phyloP scores from a whole-genome alignment of 2,113 vertebrate species.

The Mellivora capensis region DNA sequence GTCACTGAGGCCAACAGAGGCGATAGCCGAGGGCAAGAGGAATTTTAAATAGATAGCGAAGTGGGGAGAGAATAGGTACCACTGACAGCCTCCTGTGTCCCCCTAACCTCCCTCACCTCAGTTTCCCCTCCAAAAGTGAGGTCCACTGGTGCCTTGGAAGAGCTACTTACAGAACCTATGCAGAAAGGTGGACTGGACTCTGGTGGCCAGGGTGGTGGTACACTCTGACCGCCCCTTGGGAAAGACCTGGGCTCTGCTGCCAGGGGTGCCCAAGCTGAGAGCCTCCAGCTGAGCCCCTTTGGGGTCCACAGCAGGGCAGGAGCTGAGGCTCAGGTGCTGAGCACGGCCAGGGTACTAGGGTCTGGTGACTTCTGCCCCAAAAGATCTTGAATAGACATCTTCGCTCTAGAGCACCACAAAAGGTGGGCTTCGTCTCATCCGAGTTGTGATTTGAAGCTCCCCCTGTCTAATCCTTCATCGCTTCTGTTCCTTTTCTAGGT shows the following conservation, averaged over 20 bases:
- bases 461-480: background rate
- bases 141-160: background rate
- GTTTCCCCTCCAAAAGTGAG: background rate
- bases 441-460: background rate
- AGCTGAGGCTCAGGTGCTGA: background rate
- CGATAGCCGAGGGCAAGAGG: background rate
- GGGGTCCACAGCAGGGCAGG: background rate
- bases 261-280: background rate
- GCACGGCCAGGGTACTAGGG: background rate
- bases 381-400: background rate
- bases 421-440: background rate
- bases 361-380: background rate
- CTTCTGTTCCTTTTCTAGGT: background rate
- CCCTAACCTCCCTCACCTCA: background rate
- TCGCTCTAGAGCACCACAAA: accelerated
- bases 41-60: background rate
- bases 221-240: background rate
- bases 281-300: background rate
- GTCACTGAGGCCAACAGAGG: background rate
- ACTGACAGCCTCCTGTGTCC: background rate
- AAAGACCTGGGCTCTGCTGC: background rate
- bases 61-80: background rate
- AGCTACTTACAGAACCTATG: background rate
- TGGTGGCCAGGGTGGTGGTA: background rate
- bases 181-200: background rate